Base-by-base conservation (phyloP, 2,888 invertebrate species). In the Campoplex nolae region DNA sequence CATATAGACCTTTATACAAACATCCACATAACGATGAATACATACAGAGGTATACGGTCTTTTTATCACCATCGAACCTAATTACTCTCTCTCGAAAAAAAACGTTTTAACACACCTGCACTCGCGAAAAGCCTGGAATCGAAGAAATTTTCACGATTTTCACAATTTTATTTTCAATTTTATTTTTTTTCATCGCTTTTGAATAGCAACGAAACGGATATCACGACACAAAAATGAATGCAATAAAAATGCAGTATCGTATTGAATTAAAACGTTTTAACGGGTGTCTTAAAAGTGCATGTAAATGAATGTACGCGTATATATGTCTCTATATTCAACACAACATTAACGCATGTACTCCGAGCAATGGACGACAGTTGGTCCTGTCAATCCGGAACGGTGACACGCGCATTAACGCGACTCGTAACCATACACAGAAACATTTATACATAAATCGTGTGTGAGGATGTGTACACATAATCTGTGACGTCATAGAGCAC, bases 331-430 rank as follows among this genome's bases (percentile, higher is more conserved):
- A 38, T 78, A 42, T 79, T 79, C 77, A 23, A 48, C 54, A 42
- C 58, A 80, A 77, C 84, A 83, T 88, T 83, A 83, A 87, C 83
- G 75, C 82, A 68, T 83, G 87, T 88, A 81, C 84, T 88, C 84
- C 84, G 82, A 84, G 88, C 88, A 88, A 90, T 83, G 84, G 67
- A 85, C 88, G 90, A 90, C 92, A 91, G 92, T 92, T 92, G 90
- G 91, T 84, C 89, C 89, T 90, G 88, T 89, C 87, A 90, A 89
- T 90, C 90, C 84, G 86, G 83, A 88, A 86, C 89, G 88, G 89
- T 90, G 92, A 93, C 93, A 92, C 93, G 93, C 91, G 93, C 92
- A 93, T 93, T 92, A 93, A 93, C 92, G 92, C 88, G 45, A 42
- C 90, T 90, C 89, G 90, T 79, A 84, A 83, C 79, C 84, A 83